These are phyloP conservation scores for Spinibarbus caldwelli DNA, from an alignment of 2,797 vertebrate genomes.

Conservation along the genomic window DNA sequence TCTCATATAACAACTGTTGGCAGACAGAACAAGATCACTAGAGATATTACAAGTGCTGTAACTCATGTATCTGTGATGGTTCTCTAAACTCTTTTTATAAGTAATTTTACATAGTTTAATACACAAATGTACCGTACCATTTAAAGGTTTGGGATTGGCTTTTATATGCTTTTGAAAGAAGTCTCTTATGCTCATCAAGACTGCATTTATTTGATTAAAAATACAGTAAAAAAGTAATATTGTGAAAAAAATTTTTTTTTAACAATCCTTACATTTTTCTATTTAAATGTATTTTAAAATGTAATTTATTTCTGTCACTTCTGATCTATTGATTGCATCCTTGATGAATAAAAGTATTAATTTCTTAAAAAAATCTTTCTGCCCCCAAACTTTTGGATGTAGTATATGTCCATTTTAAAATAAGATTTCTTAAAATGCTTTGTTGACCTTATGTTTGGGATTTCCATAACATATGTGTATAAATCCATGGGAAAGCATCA, in stretches of 20 bases:
- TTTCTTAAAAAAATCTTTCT: not conserved
- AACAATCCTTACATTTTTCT: not conserved
- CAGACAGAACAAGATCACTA: slow-evolving; percentile 74
- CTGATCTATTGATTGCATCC: not conserved
- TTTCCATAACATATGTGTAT: not conserved
- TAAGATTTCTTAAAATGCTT: not conserved
- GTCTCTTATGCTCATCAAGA: not conserved
- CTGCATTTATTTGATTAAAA: not conserved
- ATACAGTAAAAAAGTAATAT: not conserved
- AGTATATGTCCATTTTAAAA: not conserved
- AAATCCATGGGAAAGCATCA: not conserved
- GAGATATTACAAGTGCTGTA: not conserved
- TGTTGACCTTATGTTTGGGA: not conserved
- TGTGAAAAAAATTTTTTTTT: too few species aligned
- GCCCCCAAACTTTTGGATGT: not conserved
- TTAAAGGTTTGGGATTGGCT: not conserved
- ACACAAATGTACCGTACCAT: not conserved
- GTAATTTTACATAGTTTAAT: not conserved
- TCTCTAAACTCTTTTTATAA: not conserved
- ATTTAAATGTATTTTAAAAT: not conserved
- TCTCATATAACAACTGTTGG: slow-evolving; percentile 74
- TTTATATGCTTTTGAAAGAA: not conserved
- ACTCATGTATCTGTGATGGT: not conserved
- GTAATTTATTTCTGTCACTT: not conserved
- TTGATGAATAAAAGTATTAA: not conserved